phyloP scores from a whole-genome alignment of 1,140 invertebrate genomes.

The Acyrthosiphon pisum region DNA sequence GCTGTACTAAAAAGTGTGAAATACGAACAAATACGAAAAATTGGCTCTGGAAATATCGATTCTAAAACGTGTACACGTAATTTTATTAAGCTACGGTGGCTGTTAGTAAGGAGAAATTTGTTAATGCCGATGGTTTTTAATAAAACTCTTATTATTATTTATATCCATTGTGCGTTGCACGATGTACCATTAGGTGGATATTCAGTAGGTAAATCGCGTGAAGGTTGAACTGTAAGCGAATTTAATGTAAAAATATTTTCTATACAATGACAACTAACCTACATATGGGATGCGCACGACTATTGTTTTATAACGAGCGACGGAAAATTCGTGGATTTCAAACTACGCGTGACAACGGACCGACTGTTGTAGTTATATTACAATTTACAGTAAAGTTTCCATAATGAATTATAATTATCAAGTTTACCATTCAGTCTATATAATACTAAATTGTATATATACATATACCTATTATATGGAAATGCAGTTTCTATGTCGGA shows the following conservation, averaged over 20 bases:
- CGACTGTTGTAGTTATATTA: neutral
- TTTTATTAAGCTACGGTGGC: neutral
- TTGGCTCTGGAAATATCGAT: neutral
- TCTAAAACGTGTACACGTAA: neutral
- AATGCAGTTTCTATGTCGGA: neutral
- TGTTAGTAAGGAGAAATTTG: neutral
- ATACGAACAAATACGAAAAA: neutral
- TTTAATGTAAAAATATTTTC: neutral
- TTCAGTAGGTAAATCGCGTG: neutral
- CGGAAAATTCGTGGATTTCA: neutral
- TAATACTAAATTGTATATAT: too few species aligned
- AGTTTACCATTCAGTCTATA: neutral
- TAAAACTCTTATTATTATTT: neutral
- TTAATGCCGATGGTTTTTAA: neutral
- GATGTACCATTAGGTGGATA: neutral
- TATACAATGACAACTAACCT: neutral
- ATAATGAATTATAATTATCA: neutral
- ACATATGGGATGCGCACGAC: neutral
- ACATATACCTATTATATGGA: neutral
- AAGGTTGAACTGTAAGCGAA: neutral
- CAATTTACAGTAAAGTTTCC: neutral
- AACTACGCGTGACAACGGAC: neutral
- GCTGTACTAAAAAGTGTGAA: neutral
- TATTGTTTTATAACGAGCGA: neutral
- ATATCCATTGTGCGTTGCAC: neutral